Evolutionary conservation across 1,140 invertebrate species (phyloP).

Genomic region (Agrypnia vestita): DNA sequence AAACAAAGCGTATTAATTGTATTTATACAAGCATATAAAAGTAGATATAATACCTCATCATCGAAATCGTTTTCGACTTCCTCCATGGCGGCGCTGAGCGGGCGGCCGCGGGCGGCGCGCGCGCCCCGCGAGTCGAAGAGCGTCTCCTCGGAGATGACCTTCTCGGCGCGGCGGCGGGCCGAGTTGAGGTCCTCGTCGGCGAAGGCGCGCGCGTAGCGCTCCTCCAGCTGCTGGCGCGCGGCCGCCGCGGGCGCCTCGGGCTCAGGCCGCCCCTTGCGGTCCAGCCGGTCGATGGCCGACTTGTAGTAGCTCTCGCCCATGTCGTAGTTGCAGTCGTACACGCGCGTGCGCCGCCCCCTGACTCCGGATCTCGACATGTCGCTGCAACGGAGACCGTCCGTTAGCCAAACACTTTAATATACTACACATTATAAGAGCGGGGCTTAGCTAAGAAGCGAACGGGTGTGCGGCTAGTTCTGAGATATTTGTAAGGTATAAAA

Average conservation of each 20-base stretch:
- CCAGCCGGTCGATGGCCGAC: constrained; percentile 81
- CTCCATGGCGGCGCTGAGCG: constrained; percentile 69
- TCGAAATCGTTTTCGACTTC: constrained; percentile 66
- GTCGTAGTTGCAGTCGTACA: constrained; percentile 87
- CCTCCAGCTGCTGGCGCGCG: constrained; percentile 67
- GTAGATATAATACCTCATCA: constrained; percentile 72
- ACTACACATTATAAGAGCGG: too few relatives aligned
- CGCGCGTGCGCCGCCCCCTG: constrained; percentile 80
- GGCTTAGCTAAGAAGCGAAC: too few relatives aligned
- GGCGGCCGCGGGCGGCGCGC: constrained; percentile 66
- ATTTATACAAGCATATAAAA: too few relatives aligned
- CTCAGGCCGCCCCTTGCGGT: constrained; percentile 78
- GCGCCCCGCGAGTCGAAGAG: constrained; percentile 71
- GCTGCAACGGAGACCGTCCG: neutral
- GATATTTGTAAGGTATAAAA: too few relatives aligned
- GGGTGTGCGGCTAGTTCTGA: too few relatives aligned
- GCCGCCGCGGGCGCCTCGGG: constrained; percentile 66
- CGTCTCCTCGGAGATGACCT: constrained; percentile 58
- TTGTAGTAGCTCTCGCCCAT: constrained; percentile 86
- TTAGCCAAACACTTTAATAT: neutral
- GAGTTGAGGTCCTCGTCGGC: constrained; percentile 69
- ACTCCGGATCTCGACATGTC: constrained; percentile 66
- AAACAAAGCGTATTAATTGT: too few relatives aligned
- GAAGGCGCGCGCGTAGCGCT: constrained; percentile 71
- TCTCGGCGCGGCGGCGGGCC: constrained; percentile 57